Conservation (phyloP, 1,140 invertebrate genomes). For the Aphelenchoides besseyi region DNA sequence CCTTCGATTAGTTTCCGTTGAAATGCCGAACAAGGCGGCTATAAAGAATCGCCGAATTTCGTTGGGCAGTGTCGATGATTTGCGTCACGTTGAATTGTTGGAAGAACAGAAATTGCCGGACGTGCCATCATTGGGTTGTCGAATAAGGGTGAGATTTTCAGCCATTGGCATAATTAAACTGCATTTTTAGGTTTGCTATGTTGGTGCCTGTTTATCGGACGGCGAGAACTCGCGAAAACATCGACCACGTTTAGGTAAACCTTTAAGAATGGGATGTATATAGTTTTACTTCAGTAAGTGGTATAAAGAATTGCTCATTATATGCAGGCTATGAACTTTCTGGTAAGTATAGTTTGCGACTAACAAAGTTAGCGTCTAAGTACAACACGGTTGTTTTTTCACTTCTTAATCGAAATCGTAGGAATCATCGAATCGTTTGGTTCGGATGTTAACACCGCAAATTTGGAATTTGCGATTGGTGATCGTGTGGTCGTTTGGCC, state of each 20-base stretch:
- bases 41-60: background rate
- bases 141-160: background rate
- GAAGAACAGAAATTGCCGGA: background rate
- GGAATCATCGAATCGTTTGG: background rate
- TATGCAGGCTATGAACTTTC: background rate
- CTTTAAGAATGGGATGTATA: background rate
- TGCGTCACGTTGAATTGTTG: background rate
- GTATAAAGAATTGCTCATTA: background rate
- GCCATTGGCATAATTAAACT: background rate
- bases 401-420: too few species aligned
- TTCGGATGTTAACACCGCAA: background rate
- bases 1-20: too few species aligned
- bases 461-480: background rate
- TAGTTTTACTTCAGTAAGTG: background rate
- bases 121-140: background rate
- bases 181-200: background rate
- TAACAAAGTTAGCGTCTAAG: too few species aligned
- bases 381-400: too few species aligned
- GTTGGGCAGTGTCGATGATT: background rate
- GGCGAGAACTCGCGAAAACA: background rate
- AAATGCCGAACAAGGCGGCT: too few species aligned
- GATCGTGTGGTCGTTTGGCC: background rate
- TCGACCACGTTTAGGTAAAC: background rate
- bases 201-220: background rate
- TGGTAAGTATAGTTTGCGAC: too few species aligned